A percentile compares a stretch with the other conserved stretches of the same genome.
phyloP scores from a whole-genome alignment of 2,888 invertebrate genomes.

The Apomyelois bistriatella region DNA sequence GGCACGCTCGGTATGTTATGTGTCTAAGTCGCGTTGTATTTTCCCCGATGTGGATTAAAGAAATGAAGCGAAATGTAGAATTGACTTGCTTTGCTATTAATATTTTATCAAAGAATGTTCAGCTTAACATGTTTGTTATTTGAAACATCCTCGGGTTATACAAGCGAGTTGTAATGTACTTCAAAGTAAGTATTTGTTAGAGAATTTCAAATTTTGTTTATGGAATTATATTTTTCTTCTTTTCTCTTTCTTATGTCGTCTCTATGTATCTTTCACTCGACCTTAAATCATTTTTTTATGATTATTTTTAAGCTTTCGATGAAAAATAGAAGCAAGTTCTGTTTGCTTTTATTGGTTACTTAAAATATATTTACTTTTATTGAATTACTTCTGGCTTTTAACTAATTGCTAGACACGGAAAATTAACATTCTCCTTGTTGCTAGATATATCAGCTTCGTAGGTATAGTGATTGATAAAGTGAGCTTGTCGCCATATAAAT shows the following conservation, averaged over 20 bases:
- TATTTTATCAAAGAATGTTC: slow-evolving; percentile 12
- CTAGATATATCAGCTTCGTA: no score
- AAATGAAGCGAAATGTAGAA: slow-evolving; percentile 9
- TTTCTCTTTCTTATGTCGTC: not conserved
- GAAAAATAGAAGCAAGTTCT: no score
- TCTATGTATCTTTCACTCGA: no score
- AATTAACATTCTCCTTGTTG: no score
- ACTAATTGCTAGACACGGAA: no score
- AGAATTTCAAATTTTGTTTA: not conserved
- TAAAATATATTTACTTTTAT: no score
- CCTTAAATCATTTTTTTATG: no score
- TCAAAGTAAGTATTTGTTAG: not conserved
- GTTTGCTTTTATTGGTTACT: no score
- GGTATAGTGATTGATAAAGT: no score
- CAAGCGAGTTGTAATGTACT: not conserved
- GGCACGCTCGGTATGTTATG: not conserved
- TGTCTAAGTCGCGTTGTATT: slow-evolving; percentile 7
- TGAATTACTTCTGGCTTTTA: no score
- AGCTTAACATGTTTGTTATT: not conserved
- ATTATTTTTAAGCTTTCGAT: no score
- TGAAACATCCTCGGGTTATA: slow-evolving; percentile 3
- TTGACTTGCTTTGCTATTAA: slow-evolving; percentile 6
- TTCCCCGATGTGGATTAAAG: slow-evolving; percentile 5
- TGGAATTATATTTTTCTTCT: not conserved
- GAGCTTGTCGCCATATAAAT: no score